Conservation (phyloP, 2,888 invertebrate genomes). For the Temnothorax unifasciatus region DNA sequence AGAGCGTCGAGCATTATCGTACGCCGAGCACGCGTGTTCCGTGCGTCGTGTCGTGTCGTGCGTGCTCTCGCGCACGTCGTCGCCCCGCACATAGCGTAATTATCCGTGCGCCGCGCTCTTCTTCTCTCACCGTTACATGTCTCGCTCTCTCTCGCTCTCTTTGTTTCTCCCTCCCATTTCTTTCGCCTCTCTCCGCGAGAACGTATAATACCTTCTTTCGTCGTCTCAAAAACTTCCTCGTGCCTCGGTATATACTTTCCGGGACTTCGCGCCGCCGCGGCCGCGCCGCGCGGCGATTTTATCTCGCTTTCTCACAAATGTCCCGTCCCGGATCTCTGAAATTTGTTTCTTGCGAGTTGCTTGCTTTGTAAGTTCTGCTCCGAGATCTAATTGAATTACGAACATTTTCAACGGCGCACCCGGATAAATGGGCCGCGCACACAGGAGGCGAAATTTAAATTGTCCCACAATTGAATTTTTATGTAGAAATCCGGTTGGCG, state of each 20-base stretch:
- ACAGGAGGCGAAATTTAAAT: slow-evolving; percentile 40
- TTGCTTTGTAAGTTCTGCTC: slow-evolving; percentile 35
- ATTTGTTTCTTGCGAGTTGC: slow-evolving; percentile 52
- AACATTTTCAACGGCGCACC: slow-evolving; percentile 38
- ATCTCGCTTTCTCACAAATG: slow-evolving; percentile 40
- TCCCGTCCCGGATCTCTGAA: slow-evolving; percentile 39
- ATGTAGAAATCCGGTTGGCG: slow-evolving; percentile 23
- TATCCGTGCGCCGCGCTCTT: slow-evolving; percentile 12
- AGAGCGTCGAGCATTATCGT: slow-evolving; percentile 39
- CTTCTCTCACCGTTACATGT: not conserved
- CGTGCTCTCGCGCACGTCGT: slow-evolving; percentile 15
- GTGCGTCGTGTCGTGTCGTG: slow-evolving; percentile 15
- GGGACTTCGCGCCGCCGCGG: not conserved
- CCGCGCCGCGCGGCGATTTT: slow-evolving; percentile 12
- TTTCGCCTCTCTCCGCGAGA: not conserved
- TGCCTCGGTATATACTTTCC: slow-evolving; percentile 1
- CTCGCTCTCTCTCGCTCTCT: not conserved
- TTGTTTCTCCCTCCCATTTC: not conserved
- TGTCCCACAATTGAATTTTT: slow-evolving; percentile 38
- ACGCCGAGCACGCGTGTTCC: slow-evolving; percentile 52
- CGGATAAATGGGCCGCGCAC: slow-evolving; percentile 16
- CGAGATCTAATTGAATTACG: slow-evolving; percentile 48
- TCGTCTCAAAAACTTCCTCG: slow-evolving; percentile 22
- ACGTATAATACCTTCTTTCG: slow-evolving; percentile 5
- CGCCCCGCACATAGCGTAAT: slow-evolving; percentile 44